These are phyloP conservation scores for Rhopalosiphum padi DNA, from an alignment of 1,140 invertebrate genomes.

Conservation along the genomic window DNA sequence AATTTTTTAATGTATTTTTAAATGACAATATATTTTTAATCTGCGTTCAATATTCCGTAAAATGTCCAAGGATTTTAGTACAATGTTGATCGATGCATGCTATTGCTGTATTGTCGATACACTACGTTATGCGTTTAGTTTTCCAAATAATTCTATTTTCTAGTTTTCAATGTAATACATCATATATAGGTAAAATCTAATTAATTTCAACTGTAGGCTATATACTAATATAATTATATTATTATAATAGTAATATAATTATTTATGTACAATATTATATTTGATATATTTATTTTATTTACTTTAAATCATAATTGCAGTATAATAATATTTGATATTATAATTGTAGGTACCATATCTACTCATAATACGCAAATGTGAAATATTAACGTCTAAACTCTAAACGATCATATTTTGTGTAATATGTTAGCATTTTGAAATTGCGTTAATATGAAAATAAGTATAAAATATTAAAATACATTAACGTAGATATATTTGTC, in stretches of 20 bases:
- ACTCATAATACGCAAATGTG: not conserved
- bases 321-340: too few relatives aligned
- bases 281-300: not conserved
- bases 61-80: not conserved
- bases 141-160: not conserved
- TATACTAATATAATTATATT: not conserved
- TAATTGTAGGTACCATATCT: too few relatives aligned
- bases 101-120: not conserved
- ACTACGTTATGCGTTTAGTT: not conserved
- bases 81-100: not conserved
- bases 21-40: not conserved
- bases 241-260: not conserved
- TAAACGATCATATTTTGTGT: not conserved
- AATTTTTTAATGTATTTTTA: not conserved
- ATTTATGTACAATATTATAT: not conserved
- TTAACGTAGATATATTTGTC: too few relatives aligned
- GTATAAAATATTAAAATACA: too few relatives aligned
- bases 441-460: too few relatives aligned
- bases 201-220: not conserved
- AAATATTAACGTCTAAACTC: not conserved
- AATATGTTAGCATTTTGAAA: not conserved
- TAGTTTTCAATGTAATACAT: not conserved
- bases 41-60: not conserved
- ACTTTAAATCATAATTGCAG: too few relatives aligned
- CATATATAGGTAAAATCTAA: not conserved